Evolutionary conservation across 2,797 vertebrate genomes (phyloP), one percentile per base, ranked within the genome.

Genomic region (Ceyx erithaca): DNA sequence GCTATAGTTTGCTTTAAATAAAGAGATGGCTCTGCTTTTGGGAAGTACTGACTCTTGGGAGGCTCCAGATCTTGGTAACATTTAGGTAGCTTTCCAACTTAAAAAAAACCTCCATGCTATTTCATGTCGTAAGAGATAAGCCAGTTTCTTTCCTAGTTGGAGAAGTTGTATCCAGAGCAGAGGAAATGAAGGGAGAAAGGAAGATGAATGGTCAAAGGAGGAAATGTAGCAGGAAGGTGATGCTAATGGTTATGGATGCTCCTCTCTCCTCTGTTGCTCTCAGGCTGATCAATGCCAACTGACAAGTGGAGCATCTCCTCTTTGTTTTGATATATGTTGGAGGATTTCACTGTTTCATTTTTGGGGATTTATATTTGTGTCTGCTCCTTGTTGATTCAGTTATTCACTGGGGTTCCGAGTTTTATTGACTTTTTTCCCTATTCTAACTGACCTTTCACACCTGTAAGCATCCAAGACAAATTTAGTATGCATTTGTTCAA

Each of bases 381-480:
- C 61, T 91, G n/a, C 14, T 59, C 1, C 2, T 78, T 83, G n/a
- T 78, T 78, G 80, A 76, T 92, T 72, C 70, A 63, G 43, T 80
- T 85, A 80, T 58, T 72, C 67, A 31, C 35, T 5, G 4, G 12
- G 19, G 45, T 88, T 75, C 73, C n/a, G 49, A 55, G 37, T 54
- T 76, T 70, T 82, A 77, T 69, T 71, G 61, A 67, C 87, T 78
- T 75, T 76, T 71, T 59, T 55, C 31, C 52, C 12, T 78, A 91
- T 92, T 89, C 57, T 57, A 49, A 35, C 49, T 93, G 80, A 87
- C 86, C 71, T 90, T 94, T 91, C 78, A 66, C 77, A 80, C 72
- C 41, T 80, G 37, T 90, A 80, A 87, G 82, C 19, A 7, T 69
- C 67, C 41, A 25, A 69, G 82, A 84, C 35, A 72, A 70, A 63